Conservation (phyloP, 2,888 invertebrate genomes). For the Eupithecia subfuscata region DNA sequence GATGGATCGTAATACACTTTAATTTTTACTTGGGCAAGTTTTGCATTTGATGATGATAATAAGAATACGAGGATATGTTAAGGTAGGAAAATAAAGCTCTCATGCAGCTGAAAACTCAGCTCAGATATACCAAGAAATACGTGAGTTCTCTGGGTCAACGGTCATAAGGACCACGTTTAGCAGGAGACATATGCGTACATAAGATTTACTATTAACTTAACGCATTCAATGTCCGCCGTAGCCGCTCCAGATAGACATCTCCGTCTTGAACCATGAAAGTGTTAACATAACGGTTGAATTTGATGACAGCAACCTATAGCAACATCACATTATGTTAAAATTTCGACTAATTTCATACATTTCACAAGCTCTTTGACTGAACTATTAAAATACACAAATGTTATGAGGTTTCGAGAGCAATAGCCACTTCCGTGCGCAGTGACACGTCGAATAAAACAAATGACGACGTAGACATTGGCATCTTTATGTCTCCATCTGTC, state of each 20-base stretch:
- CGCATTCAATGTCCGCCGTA: too few species aligned
- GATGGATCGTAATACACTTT: too few species aligned
- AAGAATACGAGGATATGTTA: background rate
- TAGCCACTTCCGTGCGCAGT: constrained; percentile 12
- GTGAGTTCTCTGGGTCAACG: too few species aligned
- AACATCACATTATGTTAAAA: background rate
- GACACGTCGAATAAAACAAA: constrained; percentile 17
- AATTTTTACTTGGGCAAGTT: too few species aligned
- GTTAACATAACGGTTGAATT: too few species aligned
- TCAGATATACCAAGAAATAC: background rate
- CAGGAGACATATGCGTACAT: too few species aligned
- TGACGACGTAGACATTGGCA: constrained; percentile 21
- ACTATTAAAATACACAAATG: background rate
- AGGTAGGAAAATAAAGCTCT: background rate
- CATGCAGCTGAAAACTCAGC: background rate
- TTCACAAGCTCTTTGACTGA: background rate
- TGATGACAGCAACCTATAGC: too few species aligned
- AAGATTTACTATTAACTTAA: too few species aligned
- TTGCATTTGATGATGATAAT: background rate
- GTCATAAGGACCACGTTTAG: too few species aligned
- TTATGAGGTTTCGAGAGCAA: constrained; percentile 10
- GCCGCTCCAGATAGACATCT: too few species aligned
- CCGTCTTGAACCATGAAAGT: too few species aligned
- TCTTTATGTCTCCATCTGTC: constrained; percentile 33
- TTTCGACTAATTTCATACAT: background rate